Evolutionary conservation across 2,797 vertebrate genomes (phyloP), one percentile per base, ranked within the genome.

Genomic region (Merluccius polli): DNA sequence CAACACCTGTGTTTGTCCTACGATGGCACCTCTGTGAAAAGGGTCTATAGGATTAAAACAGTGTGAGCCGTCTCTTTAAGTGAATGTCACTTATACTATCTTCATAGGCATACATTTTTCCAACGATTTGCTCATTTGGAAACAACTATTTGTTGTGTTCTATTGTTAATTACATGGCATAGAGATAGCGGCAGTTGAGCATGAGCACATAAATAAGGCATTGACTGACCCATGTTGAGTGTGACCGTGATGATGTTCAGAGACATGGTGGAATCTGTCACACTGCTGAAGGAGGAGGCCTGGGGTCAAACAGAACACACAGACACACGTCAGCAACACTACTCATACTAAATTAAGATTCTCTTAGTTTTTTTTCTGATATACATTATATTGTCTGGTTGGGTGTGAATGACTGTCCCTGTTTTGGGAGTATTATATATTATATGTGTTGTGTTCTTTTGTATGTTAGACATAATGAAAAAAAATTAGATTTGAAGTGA

Each of bases 181-280:
- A 59, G 52, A 24, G 52, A 59, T 9, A 21, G 44, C 44, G 18
- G n/a, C n/a, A n/a, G 52, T 1, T n/a, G 52, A n/a, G 1, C 52
- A 9, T 59, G 52, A 59, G 52, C 21, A n/a, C 21, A 59, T 11
- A 59, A 11, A 59, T 8, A 2, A n/a, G 52, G 52, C n/a, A 24
- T 24, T 24, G 76, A 93, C 95, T 73, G 85, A 98, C 96, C 96
- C 96, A 97, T 98, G 88, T 98, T 97, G 21, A 98, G 93, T 0
- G 96, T 97, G 83, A 97, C 96, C 0, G 96, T 98, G 90, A 98
- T 97, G 88, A 97, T 97, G 87, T 98, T 98, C 78, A 98, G 86
- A 16, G 96, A 97, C 96, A 98, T 98, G 0, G 96, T 98, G 65
- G 96, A 98, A 79, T 98, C 96, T 0, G 96, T 98, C 83, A 98